Percentiles rank a stretch among this genome's conserved stretches.
Conservation (phyloP, 2,888 invertebrate species). For the Phania funesta region DNA sequence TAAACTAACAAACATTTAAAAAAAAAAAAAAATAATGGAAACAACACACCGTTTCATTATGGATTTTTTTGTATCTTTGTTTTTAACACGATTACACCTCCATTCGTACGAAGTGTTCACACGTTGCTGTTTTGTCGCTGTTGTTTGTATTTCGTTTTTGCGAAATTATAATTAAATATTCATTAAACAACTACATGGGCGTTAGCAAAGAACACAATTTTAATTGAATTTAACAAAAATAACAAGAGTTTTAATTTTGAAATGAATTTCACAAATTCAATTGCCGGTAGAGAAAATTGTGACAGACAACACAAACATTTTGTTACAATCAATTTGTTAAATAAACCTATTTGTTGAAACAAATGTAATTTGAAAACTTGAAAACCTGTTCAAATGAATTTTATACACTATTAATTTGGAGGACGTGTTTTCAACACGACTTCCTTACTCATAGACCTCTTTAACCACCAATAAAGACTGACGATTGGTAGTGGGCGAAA, state of each 20-base stretch:
- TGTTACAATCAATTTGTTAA: no score
- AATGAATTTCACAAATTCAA: not conserved
- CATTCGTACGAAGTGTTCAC: not conserved
- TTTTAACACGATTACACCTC: not conserved
- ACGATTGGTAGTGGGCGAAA: no score
- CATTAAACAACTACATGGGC: not conserved
- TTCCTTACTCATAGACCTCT: no score
- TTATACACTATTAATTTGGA: no score
- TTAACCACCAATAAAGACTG: no score
- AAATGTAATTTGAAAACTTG: no score
- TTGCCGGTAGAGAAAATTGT: not conserved
- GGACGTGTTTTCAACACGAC: no score
- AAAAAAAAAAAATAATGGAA: constrained; percentile 5
- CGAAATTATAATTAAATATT: constrained; percentile 12
- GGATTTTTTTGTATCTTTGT: not conserved
- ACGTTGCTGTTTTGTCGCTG: not conserved
- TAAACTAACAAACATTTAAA: not conserved
- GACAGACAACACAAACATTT: no score
- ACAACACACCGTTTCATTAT: not conserved
- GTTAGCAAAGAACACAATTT: not conserved
- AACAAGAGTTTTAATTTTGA: not conserved
- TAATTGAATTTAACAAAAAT: not conserved
- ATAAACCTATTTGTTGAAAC: no score
- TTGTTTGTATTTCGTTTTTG: not conserved
- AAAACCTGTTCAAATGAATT: no score